Evolutionary conservation across 37 sponge, comb jelly and placozoan species (phyloP).

Genomic region (Halichondria panicea): DNA sequence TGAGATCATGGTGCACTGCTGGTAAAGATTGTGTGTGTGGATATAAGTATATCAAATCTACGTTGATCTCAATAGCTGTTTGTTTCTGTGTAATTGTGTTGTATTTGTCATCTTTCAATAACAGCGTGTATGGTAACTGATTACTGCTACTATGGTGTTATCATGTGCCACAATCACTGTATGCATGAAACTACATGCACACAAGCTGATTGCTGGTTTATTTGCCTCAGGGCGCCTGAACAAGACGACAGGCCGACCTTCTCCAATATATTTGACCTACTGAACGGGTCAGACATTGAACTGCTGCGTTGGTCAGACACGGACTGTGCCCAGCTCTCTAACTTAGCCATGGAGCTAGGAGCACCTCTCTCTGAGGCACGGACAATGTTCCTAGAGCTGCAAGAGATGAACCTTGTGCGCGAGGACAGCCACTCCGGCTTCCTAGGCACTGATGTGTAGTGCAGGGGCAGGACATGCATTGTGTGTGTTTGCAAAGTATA

Average conservation of each 20-base stretch:
- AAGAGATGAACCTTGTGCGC: no score
- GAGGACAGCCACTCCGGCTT: no score
- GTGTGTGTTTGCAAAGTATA: no score
- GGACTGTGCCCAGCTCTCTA: background rate
- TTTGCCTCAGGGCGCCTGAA: conserved; percentile 42
- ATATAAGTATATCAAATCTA: no score
- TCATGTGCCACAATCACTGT: no score
- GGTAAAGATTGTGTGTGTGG: conserved; percentile 55
- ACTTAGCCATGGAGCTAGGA: background rate
- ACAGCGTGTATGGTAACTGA: background rate
- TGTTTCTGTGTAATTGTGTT: no score
- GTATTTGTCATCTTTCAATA: no score
- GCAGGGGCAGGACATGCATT: no score
- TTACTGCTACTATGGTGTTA: background rate
- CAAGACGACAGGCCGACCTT: conserved; percentile 34
- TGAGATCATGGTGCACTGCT: conserved; percentile 53
- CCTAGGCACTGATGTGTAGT: no score
- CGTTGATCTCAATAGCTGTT: no score
- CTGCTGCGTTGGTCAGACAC: conserved; percentile 36
- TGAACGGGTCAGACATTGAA: conserved; percentile 11
- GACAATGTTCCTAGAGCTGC: conserved; percentile 46
- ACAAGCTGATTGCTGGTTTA: no score
- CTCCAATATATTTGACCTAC: conserved; percentile 15
- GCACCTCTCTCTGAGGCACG: conserved; percentile 11
- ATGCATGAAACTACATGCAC: no score